Conservation (phyloP, 2,797 vertebrate species). For the Hoplostethus mediterraneus region DNA sequence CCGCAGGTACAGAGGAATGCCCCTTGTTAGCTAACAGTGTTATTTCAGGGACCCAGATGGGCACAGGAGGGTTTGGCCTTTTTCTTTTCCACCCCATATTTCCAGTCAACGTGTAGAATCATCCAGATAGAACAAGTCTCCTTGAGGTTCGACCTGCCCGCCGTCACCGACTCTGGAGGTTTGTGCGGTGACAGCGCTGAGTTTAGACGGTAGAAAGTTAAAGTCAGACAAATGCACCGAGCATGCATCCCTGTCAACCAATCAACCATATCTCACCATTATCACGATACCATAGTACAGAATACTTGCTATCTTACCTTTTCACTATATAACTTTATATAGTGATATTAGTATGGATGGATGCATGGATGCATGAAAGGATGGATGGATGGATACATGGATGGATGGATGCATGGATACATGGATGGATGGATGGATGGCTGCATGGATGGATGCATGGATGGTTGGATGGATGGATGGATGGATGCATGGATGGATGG, state of each 20-base stretch:
- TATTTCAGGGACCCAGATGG: slow-evolving; percentile 62
- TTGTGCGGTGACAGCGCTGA: too few relatives aligned
- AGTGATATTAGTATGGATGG: too few relatives aligned
- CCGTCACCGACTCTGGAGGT: not conserved
- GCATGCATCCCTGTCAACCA: not conserved
- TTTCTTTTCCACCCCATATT: slow-evolving; percentile 40
- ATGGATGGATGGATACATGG: slow-evolving; percentile 61
- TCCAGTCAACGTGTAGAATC: slow-evolving; percentile 34
- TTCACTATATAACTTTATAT: too few relatives aligned
- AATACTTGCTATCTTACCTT: too few relatives aligned
- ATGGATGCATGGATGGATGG: too few relatives aligned
- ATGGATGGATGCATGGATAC: slow-evolving; percentile 1
- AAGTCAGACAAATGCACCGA: too few relatives aligned
- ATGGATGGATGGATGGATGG: slow-evolving; percentile 32
- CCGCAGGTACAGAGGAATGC: slow-evolving; percentile 79
- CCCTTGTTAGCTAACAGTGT: slow-evolving; percentile 71
- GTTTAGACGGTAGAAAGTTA: too few relatives aligned
- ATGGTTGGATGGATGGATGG: too few relatives aligned
- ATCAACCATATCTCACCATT: not conserved
- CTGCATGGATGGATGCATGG: not conserved
- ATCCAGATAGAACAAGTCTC: not conserved
- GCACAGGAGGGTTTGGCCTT: slow-evolving; percentile 32
- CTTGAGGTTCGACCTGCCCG: not conserved
- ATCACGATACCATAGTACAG: not conserved
- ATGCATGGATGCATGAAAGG: not conserved